Base-by-base conservation (phyloP, 2,797 vertebrate genomes). In the Parambassis ranga region DNA sequence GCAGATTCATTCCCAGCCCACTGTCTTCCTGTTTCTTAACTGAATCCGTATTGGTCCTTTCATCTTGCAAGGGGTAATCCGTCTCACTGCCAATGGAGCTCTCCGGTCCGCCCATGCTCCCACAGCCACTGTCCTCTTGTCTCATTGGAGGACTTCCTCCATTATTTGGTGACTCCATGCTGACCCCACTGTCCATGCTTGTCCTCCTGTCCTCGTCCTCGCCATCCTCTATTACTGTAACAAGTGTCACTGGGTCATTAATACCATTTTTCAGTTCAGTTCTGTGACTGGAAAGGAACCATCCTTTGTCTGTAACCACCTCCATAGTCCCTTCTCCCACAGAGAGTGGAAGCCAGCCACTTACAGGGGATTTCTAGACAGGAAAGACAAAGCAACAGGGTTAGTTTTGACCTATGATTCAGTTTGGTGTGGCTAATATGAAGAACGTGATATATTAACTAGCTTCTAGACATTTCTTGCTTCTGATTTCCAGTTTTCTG, bases 101-200 rank as follows among this genome's bases (percentile, higher is more conserved):
- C 11, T 88, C 91, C 2, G 76, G 22, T 43, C 60, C 88, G 10
- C 83, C 89, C 36, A 92, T 53, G 63, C 92, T 93, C 32, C 75
- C 91, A 33, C 80, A 93, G 14, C 92, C 92, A 1, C 93, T 94
- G 82, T 94, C 92, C 5, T 91, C 89, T 37, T 74, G 85, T 50
- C 42, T 75, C 5, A 6, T 55, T 6, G 15, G 36, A 4, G 59
- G 48, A 33, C n/a, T 61, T 28, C 13, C 52, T 33, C 8, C 11
- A 0, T 31, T 57, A 5, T 32, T 71, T 8, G 77, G 51, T 35
- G 75, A 39, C 37, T 65, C 74, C 13, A 88, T 44, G 74, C 76
- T 77, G 14, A 92, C 69, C 0, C 90, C 89, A 0, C 90, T 92
- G 75, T 92, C 90, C 53, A 85, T 42, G 58, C 90, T 91, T 5